These are phyloP conservation scores for Cichladusa arquata DNA, from an alignment of 2,113 vertebrate genomes.

Conservation along the genomic window DNA sequence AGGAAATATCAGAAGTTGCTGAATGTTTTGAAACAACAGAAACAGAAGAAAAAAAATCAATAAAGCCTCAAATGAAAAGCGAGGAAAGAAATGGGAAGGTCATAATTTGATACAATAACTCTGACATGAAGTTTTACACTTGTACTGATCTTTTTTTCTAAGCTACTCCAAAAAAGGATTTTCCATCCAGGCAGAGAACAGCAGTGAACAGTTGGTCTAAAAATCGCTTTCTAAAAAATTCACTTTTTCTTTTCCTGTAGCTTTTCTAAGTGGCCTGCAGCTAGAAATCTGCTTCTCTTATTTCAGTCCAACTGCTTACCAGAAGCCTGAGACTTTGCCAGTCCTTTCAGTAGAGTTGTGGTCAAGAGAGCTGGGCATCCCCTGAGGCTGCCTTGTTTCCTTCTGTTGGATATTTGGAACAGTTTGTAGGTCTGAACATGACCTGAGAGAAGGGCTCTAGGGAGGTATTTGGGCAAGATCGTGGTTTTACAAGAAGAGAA, in stretches of 20 bases:
- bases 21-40: not conserved
- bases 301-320: not conserved
- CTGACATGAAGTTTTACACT: not conserved
- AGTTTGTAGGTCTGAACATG: not conserved
- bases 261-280: not conserved
- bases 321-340: not conserved
- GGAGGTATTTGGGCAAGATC: not conserved
- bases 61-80: not conserved
- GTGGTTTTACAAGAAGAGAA: not conserved
- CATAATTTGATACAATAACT: not conserved
- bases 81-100: not conserved
- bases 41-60: not conserved
- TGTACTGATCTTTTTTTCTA: not conserved
- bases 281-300: not conserved
- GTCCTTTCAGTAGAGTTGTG: not conserved
- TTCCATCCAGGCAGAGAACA: not conserved
- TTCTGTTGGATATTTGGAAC: not conserved
- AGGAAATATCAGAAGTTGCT: not conserved
- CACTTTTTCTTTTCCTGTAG: not conserved
- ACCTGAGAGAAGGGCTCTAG: not conserved
- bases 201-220: not conserved
- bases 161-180: not conserved
- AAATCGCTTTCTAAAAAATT: not conserved
- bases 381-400: not conserved
- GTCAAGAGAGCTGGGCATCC: rapidly evolving